Conservation (phyloP, 2,797 vertebrate genomes). For the Poecile montanus region DNA sequence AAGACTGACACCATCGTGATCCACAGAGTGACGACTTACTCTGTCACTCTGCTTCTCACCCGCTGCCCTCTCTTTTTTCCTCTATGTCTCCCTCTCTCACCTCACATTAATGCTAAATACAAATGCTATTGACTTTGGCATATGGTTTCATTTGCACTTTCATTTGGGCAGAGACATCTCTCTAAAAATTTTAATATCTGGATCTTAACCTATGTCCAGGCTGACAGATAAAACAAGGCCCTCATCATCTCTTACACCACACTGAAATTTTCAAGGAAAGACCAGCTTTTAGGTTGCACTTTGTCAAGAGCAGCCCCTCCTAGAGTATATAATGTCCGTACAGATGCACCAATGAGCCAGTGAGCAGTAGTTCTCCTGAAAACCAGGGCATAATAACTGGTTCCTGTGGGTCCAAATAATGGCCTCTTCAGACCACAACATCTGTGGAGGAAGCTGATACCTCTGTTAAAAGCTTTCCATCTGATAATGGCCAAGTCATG, state of each 20-base stretch:
- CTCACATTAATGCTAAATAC: not conserved
- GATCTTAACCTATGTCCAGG: not conserved
- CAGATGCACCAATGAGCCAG: not conserved
- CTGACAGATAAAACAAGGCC: not conserved
- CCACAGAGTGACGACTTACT: not conserved
- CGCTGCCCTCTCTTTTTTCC: not conserved
- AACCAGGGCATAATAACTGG: too few relatives aligned
- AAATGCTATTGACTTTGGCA: not conserved
- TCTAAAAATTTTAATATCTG: not conserved
- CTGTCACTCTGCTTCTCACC: not conserved
- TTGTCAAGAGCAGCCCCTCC: not conserved
- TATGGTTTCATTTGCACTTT: not conserved
- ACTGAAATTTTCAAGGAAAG: not conserved
- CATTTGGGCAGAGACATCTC: not conserved
- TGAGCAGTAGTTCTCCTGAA: not conserved
- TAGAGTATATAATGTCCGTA: not conserved
- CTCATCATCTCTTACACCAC: not conserved
- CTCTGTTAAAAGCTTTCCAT: not conserved
- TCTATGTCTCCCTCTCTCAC: not conserved
- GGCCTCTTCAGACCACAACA: not conserved
- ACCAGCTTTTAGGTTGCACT: not conserved
- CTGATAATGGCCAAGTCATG: not conserved
- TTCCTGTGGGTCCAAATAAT: not conserved
- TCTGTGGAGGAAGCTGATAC: not conserved
- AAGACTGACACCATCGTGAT: not conserved